These are phyloP conservation scores for Pocota personata DNA, from an alignment of 2,888 invertebrate species.

Conservation along the genomic window DNA sequence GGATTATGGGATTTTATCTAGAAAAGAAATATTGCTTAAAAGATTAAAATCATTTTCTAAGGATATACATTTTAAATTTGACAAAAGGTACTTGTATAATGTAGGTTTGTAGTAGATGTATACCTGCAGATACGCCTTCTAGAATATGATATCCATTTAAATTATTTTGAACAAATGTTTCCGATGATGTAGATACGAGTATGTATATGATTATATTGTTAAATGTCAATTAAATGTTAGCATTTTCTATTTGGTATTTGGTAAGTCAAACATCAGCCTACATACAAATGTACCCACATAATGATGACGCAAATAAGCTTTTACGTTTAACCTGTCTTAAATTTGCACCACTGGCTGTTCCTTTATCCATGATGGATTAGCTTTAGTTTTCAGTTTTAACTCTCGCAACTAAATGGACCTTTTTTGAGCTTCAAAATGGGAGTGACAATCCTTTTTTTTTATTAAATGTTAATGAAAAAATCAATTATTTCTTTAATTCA, in stretches of 20 bases:
- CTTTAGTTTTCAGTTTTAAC: no score
- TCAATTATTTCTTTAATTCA: no score
- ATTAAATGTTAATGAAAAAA: no score
- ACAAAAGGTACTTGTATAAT: neutral
- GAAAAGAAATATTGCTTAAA: neutral
- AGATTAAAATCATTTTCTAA: neutral
- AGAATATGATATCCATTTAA: neutral
- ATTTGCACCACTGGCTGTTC: no score
- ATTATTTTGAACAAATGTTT: neutral
- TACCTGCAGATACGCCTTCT: neutral
- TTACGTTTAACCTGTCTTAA: no score
- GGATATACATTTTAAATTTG: neutral
- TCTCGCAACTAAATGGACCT: no score
- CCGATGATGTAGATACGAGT: neutral
- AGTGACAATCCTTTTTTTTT: no score
- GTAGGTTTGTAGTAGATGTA: neutral
- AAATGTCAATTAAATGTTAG: neutral
- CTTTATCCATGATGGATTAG: no score
- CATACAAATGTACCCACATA: neutral
- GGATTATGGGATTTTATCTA: constrained; percentile 8
- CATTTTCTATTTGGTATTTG: neutral
- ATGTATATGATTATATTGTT: neutral
- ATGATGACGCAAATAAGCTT: neutral
- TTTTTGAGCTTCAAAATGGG: no score
- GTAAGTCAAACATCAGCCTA: neutral